Evolutionary conservation across 1,140 invertebrate species (phyloP), one percentile per base, ranked within the genome.

Genomic region (Lepidurus packardi): DNA sequence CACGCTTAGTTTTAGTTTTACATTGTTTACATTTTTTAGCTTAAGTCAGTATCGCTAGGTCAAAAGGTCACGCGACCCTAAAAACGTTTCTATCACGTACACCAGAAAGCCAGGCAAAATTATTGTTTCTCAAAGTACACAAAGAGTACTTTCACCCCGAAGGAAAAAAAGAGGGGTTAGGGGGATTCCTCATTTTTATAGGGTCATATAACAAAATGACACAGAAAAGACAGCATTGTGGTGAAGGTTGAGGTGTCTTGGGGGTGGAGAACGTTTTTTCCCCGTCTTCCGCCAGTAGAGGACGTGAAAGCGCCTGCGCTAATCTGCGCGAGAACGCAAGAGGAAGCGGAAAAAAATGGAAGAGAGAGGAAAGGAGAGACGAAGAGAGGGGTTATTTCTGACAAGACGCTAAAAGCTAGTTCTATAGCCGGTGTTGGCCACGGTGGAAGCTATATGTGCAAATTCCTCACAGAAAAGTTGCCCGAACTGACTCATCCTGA

Each of bases 321-420:
- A 9, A 65, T 65, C 6, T 65, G 53, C 53, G 53, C 13, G 21
- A 65, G 4, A 4, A 65, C 53, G 21, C 53, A 16, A 21, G 53
- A 21, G 21, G 53, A 65, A 65, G 53, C 16, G 53, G 16, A 13
- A 16, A 65, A 65, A 16, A 21, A 65, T 13, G 13, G 21, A 21
- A 65, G 53, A 65, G 47, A 21, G 53, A 65, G 53, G 21, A 65
- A 21, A 65, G 53, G 21, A 65, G 34, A 34, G 34, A 34, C 34
- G 34, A 65, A 65, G n/a, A 65, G 53, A 16, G 53, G 53, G 53
- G 16, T 65, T 65, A 65, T 65, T 65, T 65, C 53, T 65, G 53
- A 65, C 53, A 65, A 65, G 53, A 65, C 53, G 53, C 53, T 65
- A 11, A 13, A 65, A 65, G 53, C 53, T 65, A 65, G 53, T 65